Evolutionary conservation across 2,888 invertebrate genomes (phyloP), one percentile per base, ranked within the genome.

Genomic region (Caenorhabditis sp.): DNA sequence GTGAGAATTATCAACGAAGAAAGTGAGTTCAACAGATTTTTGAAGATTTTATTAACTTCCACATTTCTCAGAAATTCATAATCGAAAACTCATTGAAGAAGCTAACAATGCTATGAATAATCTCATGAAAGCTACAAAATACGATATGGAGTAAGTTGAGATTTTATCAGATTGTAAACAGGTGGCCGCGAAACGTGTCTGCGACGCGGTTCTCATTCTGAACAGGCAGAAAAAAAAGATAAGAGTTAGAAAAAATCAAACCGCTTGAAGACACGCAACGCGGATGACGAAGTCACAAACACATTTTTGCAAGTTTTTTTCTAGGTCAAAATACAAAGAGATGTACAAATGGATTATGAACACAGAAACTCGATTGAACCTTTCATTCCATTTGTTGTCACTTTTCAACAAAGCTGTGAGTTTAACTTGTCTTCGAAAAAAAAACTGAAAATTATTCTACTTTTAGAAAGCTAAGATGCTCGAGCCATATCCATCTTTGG

Each of bases 371-470:
- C 17, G 24, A 1, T 26, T 61, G 21, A 67, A 58, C 24, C 57
- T 67, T 51, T 55, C 57, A 51, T 19, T 64, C 23, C 64, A 72
- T 10, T 31, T 67, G 10, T 24, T 61, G 1, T 49, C 49, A 26
- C 58, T 62, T 12, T 68, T 71, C 53, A 60, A 67, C n/a, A 54
- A 36, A 14, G 59, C 70, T 23, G 70, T 71, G 4, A 66, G 62
- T 37, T 19, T 12, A 10, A n/a, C n/a, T n/a, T n/a, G n/a, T n/a
- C n/a, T n/a, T n/a, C n/a, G n/a, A n/a, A n/a, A 26, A 24, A 5
- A 31, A 8, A 21, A 14, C 49, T 37, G 6, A n/a, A 50, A 5
- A 4, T n/a, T 3, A 14, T 50, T 53, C 23, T 19, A 21, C 5
- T 23, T 23, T 26, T 3, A 27, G 14, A 26, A 24, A n/a, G 12